These are phyloP conservation scores for Scaptomyza cyrtandrae DNA, from an alignment of 2,888 invertebrate genomes.

Conservation along the genomic window DNA sequence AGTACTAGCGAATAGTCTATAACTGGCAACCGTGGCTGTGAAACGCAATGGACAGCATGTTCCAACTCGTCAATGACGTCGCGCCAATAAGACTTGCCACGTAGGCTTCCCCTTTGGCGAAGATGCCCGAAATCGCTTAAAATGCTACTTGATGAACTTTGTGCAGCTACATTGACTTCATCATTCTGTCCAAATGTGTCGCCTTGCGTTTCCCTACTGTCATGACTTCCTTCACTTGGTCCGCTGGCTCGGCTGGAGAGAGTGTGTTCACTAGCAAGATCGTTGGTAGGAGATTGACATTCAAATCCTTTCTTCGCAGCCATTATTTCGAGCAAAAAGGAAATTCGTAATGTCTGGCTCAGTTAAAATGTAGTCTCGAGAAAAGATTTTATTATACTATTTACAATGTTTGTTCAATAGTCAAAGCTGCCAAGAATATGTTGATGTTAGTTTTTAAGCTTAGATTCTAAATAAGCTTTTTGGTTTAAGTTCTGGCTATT, in stretches of 20 bases:
- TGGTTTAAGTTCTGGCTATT: constrained; percentile 10
- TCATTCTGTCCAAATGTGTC: not conserved
- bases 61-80: constrained; percentile 79
- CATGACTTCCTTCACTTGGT: constrained; percentile 6
- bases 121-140: constrained; percentile 53
- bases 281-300: constrained; percentile 5
- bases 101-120: constrained; percentile 34
- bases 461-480: not conserved
- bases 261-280: not conserved
- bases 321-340: constrained; percentile 4
- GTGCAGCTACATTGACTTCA: not conserved
- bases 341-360: not conserved
- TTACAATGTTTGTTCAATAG: constrained; percentile 52
- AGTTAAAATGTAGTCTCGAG: constrained; percentile 1
- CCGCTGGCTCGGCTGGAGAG: not conserved
- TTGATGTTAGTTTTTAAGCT: constrained; percentile 17
- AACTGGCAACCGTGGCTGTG: constrained; percentile 57
- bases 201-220: not conserved
- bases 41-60: constrained; percentile 51
- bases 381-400: constrained; percentile 9
- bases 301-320: not conserved
- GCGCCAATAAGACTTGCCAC: constrained; percentile 76
- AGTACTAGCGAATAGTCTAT: constrained; percentile 80
- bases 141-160: constrained; percentile 35
- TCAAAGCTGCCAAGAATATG: not conserved